Percentiles rank a stretch among this genome's conserved stretches.
Evolutionary conservation across 2,888 invertebrate genomes (phyloP).

Genomic region (Hedychridium roseum): DNA sequence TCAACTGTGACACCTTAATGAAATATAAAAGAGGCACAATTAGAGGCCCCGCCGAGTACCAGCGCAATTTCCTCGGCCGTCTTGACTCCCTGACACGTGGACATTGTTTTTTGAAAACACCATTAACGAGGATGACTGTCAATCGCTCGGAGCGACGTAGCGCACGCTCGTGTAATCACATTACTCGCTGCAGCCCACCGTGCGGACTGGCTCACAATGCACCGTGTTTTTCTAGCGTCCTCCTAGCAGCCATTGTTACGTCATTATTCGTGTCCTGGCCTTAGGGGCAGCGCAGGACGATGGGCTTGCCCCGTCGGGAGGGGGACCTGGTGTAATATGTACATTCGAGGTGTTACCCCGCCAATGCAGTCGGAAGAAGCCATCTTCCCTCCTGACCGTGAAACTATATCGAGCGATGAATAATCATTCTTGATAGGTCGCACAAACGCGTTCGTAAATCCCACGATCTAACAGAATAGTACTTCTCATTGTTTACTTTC

Average conservation of each 20-base stretch:
- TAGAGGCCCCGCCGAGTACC: too few relatives aligned
- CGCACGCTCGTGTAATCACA: conserved; percentile 53
- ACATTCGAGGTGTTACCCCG: conserved; percentile 42
- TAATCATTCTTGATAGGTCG: too few relatives aligned
- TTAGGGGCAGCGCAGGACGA: neutral
- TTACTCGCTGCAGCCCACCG: conserved; percentile 42
- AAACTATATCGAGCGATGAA: too few relatives aligned
- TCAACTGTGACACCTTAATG: too few relatives aligned
- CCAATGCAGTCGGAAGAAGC: conserved; percentile 5
- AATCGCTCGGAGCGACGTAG: conserved; percentile 46
- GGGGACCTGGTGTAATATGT: conserved; percentile 24
- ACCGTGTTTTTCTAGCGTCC: conserved; percentile 53
- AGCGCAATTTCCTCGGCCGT: too few relatives aligned
- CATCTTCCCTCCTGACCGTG: neutral
- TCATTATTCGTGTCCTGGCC: conserved; percentile 57
- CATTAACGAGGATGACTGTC: conserved; percentile 61
- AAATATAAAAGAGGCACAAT: too few relatives aligned
- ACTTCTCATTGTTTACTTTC: too few relatives aligned
- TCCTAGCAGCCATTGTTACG: conserved; percentile 60
- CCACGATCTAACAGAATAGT: too few relatives aligned
- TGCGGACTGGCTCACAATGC: conserved; percentile 44
- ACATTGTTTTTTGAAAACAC: conserved; percentile 63
- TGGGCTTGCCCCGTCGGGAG: conserved; percentile 22
- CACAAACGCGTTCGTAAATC: too few relatives aligned
- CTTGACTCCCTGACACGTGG: too few relatives aligned